These are phyloP conservation scores for Lanius collurio DNA, from an alignment of 2,113 vertebrate genomes.

Conservation along the genomic window DNA sequence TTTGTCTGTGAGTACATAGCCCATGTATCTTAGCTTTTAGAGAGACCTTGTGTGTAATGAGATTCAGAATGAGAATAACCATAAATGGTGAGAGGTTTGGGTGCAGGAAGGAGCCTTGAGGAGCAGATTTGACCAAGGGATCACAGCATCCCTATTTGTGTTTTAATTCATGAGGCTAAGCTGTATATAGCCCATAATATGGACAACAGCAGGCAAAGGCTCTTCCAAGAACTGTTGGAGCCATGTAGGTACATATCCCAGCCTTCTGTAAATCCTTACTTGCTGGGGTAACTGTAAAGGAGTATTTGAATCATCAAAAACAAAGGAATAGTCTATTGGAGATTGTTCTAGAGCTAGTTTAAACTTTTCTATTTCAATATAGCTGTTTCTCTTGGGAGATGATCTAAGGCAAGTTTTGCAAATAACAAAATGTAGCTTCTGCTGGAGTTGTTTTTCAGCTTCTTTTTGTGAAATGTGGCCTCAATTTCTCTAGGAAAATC, in stretches of 20 bases:
- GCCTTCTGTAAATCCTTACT: background rate
- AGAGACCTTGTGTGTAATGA: background rate
- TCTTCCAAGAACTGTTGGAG: background rate
- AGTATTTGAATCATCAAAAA: background rate
- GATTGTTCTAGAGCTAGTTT: background rate
- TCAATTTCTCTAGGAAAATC: background rate
- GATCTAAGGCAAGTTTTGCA: background rate
- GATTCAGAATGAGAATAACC: background rate
- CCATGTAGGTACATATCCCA: background rate
- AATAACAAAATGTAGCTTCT: background rate
- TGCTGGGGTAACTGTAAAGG: background rate
- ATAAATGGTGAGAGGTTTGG: background rate
- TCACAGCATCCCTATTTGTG: background rate
- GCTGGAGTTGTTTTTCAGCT: background rate
- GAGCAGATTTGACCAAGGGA: background rate
- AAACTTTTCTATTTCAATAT: background rate
- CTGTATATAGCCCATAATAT: accelerated
- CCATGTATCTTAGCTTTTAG: background rate
- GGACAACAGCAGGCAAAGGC: background rate
- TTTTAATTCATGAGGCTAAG: background rate
- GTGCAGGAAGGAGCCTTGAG: background rate
- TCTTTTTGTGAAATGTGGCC: background rate
- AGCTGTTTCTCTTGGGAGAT: background rate
- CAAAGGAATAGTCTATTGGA: background rate
- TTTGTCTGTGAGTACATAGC: background rate